phyloP scores from a whole-genome alignment of 1,140 invertebrate species.

The Propsilocerus akamusi region DNA sequence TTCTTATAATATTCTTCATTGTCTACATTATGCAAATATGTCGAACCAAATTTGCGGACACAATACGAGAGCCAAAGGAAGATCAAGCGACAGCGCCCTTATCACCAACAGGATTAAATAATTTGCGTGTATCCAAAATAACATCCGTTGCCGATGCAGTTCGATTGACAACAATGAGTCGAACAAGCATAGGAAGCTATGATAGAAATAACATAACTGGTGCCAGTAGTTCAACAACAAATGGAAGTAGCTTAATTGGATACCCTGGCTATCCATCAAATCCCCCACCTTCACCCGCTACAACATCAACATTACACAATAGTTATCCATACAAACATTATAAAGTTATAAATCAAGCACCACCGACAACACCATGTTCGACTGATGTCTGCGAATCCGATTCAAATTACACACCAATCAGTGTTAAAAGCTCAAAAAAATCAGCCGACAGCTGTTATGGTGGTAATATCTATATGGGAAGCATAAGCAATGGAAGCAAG shows the following conservation, averaged over 20 bases:
- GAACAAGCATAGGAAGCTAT: conserved; percentile 41
- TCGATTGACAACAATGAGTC: conserved; percentile 41
- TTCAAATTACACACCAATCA: conserved; percentile 32
- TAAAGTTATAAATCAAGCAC: conserved; percentile 61
- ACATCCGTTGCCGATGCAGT: conserved; percentile 33
- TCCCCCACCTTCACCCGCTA: conserved; percentile 71
- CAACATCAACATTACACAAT: conserved; percentile 34
- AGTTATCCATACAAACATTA: conserved; percentile 57
- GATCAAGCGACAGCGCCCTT: conserved; percentile 39
- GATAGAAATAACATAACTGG: conserved; percentile 67
- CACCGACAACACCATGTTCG: conserved; percentile 83
- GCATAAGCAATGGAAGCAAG: neutral
- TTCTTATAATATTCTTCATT: conserved; percentile 27
- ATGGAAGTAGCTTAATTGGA: conserved; percentile 29
- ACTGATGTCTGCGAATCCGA: conserved; percentile 85
- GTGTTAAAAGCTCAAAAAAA: neutral
- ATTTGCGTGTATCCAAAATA: conserved; percentile 26
- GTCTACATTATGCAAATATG: conserved; percentile 26
- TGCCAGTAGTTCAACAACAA: conserved; percentile 55
- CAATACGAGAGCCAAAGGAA: conserved; percentile 26
- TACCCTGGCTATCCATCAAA: conserved; percentile 55
- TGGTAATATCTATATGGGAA: neutral
- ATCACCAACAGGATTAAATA: conserved; percentile 29
- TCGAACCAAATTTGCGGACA: conserved; percentile 27
- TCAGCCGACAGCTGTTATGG: neutral